These are phyloP conservation scores for Tuberolachnus salignus DNA, from an alignment of 2,888 invertebrate species.

Conservation along the genomic window DNA sequence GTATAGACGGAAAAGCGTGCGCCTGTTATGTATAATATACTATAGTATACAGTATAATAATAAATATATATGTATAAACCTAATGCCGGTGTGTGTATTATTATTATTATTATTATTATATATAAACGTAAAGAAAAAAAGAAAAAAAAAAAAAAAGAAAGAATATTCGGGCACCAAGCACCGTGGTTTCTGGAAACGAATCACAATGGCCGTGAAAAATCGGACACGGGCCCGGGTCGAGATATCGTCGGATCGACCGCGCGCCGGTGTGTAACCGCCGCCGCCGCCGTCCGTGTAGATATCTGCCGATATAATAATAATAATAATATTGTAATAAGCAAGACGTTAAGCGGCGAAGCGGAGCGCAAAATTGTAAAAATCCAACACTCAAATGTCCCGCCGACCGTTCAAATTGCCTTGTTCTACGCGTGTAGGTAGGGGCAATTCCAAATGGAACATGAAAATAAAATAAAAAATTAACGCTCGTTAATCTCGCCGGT, in stretches of 20 bases:
- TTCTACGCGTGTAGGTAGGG: too few relatives aligned
- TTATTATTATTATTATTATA: not conserved
- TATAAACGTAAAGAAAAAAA: constrained; percentile 5
- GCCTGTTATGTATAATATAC: constrained; percentile 22
- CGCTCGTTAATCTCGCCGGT: too few relatives aligned
- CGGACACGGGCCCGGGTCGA: constrained; percentile 53
- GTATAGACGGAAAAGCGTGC: constrained; percentile 30
- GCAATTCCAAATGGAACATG: too few relatives aligned
- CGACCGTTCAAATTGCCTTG: too few relatives aligned
- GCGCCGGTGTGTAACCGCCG: not conserved
- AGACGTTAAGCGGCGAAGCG: too few relatives aligned
- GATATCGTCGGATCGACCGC: constrained; percentile 9
- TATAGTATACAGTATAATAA: not conserved
- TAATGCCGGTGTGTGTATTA: not conserved
- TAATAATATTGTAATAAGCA: too few relatives aligned
- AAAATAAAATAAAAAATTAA: too few relatives aligned
- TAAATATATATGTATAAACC: not conserved
- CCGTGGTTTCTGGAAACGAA: constrained; percentile 44
- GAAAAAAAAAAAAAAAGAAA: too few relatives aligned
- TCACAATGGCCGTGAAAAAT: constrained; percentile 56
- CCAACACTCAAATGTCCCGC: too few relatives aligned
- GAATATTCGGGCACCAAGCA: constrained; percentile 51
- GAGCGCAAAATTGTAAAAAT: too few relatives aligned
- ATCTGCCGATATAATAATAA: too few relatives aligned
- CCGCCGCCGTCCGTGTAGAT: too few relatives aligned